Base-by-base conservation (phyloP, 2,888 invertebrate genomes). In the Tinea semifulvella region DNA sequence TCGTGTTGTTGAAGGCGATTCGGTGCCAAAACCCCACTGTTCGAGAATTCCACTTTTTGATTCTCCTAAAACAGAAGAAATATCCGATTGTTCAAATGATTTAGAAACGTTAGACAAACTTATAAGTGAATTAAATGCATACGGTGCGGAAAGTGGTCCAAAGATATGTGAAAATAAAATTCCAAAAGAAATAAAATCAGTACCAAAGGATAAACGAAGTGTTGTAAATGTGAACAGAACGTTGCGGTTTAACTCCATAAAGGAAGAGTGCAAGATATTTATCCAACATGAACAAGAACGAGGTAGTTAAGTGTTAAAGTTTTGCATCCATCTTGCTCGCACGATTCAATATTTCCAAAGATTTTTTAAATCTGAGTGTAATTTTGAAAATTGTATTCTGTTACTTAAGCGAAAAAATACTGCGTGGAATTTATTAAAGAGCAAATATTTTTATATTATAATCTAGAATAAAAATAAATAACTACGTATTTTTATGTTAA, bases 201-300 rank as follows among this genome's bases (percentile, higher is more conserved):
- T 36, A 2, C 17, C n/a, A 36, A 14, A 18, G 10, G 10, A 18
- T 36, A 36, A 36, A 18, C n/a, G 18, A 7, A 36, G 18, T 7
- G 16, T 16, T 18, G 36, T 18, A 3, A 36, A 36, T 17, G 36
- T 36, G 18, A 36, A 36, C 16, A 18, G 18, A 36, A 5, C 25
- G 5, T 8, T 22, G 25, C n/a, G n/a, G n/a, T n/a, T n/a, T n/a
- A n/a, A n/a, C n/a, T 13, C 11, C 31, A 13, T 11, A 31, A 7
- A 31, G 31, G 31, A 31, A 13, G 31, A 31, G n/a, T 31, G 31
- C n/a, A 14, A 31, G 13, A 31, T 31, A 31, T 31, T 31, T 31
- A 31, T 31, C n/a, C n/a, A n/a, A n/a, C n/a, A n/a, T 31, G 31
- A 31, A 31, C 31, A 31, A 31, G 31, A 31, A 31, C 31, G 31